A percentile compares a stretch with the other conserved stretches of the same genome.
Conservation (phyloP, 2,113 vertebrate genomes). For the Loxodonta africana region DNA sequence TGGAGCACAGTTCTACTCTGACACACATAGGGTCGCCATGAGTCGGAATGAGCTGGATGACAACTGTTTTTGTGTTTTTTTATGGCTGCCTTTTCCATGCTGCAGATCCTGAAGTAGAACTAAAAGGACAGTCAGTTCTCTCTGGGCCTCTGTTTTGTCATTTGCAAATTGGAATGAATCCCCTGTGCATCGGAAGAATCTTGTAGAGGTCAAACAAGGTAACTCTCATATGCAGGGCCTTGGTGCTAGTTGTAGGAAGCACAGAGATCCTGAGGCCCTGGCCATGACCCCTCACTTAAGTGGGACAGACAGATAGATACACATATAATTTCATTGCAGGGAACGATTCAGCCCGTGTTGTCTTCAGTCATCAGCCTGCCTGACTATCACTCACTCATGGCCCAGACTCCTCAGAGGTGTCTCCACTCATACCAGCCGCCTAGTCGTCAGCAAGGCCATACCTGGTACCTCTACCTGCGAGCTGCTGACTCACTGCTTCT, state of each 20-base stretch:
- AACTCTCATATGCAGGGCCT: not conserved
- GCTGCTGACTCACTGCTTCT: not conserved
- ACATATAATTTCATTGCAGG: not conserved
- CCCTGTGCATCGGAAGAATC: not conserved
- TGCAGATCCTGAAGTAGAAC: not conserved
- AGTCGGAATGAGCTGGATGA: not conserved
- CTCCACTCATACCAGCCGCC: fast-evolving
- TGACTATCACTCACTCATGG: fast-evolving
- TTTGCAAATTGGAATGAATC: not conserved
- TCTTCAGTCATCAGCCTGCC: not conserved
- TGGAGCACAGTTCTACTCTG: not conserved
- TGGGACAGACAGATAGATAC: not conserved
- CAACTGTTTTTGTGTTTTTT: not conserved
- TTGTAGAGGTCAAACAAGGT: not conserved
- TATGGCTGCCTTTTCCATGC: not conserved
- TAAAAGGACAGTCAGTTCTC: not conserved
- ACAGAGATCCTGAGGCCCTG: not conserved
- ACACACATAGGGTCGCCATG: not conserved
- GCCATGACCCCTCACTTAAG: not conserved
- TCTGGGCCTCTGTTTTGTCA: not conserved
- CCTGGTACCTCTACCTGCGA: not conserved
- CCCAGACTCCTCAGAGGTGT: fast-evolving
- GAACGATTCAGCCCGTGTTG: not conserved
- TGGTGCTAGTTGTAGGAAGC: not conserved
- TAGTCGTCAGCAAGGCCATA: not conserved